Percentiles rank a stretch among this genome's conserved stretches.
Evolutionary conservation across 1,140 invertebrate species (phyloP).

Genomic region (Bemisia tabaci): DNA sequence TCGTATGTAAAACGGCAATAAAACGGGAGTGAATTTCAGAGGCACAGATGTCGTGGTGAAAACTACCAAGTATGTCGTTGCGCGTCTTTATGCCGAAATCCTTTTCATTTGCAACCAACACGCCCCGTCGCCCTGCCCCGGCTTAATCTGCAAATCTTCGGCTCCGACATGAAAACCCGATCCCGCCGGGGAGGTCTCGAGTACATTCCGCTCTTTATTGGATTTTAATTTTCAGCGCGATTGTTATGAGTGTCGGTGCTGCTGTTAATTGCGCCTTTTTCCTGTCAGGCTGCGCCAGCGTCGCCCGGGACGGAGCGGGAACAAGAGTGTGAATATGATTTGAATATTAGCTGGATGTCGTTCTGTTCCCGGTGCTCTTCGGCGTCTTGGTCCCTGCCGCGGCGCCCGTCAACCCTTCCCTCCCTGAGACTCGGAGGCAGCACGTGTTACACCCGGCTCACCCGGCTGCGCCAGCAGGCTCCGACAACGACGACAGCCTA

Average conservation of each 20-base stretch:
- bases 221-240: neutral
- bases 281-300: neutral
- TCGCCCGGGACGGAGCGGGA: neutral
- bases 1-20: neutral
- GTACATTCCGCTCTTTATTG: neutral
- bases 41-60: neutral
- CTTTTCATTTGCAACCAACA: neutral
- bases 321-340: neutral
- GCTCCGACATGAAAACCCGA: neutral
- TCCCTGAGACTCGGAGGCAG: neutral
- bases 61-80: too few relatives aligned
- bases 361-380: too few relatives aligned
- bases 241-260: too few relatives aligned
- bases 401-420: neutral
- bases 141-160: neutral
- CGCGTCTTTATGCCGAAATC: neutral
- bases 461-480: too few relatives aligned
- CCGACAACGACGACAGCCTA: too few relatives aligned
- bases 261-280: neutral
- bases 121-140: neutral
- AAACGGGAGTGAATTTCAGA: neutral
- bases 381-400: neutral
- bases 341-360: too few relatives aligned
- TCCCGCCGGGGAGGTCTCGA: neutral
- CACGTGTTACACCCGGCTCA: neutral